Evolutionary conservation across 2,113 vertebrate genomes (phyloP).

Genomic region (Oriolus oriolus): DNA sequence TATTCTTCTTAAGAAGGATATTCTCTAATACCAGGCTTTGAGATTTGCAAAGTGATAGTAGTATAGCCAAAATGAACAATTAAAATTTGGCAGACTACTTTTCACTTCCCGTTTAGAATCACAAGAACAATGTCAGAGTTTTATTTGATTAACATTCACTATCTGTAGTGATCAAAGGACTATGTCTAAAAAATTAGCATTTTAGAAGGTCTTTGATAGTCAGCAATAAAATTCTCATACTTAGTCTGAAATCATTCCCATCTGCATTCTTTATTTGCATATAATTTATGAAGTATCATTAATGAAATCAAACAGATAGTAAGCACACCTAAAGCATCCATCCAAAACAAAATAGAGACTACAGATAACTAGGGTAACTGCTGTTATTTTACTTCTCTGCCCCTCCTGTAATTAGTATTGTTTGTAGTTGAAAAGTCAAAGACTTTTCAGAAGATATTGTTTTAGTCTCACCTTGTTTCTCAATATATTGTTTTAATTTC

Average conservation of each 20-base stretch:
- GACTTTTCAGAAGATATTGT: not conserved
- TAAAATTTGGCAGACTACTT: constrained; percentile 22
- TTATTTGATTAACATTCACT: constrained; percentile 43
- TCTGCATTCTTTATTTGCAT: constrained; percentile 20
- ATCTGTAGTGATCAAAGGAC: constrained; percentile 30
- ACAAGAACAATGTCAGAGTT: not conserved
- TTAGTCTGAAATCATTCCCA: constrained; percentile 7
- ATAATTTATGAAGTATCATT: constrained; percentile 33
- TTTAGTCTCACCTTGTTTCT: not conserved
- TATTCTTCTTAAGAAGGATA: not conserved
- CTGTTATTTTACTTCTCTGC: constrained; percentile 48
- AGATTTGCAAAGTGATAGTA: constrained; percentile 32
- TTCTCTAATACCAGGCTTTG: not conserved
- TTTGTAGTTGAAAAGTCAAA: constrained; percentile 3
- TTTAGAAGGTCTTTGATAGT: constrained; percentile 40
- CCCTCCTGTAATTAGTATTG: constrained; percentile 17
- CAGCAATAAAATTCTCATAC: constrained; percentile 23
- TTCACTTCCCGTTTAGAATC: not conserved
- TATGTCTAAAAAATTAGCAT: constrained; percentile 33
- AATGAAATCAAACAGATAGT: constrained; percentile 44
- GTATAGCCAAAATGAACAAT: constrained; percentile 13
- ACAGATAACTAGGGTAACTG: constrained; percentile 31
- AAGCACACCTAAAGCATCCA: constrained; percentile 44
- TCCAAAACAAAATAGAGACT: constrained; percentile 1
- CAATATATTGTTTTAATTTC: not conserved